These are phyloP conservation scores for Emydura subglobosa DNA, from an alignment of 2,113 vertebrate species.

Conservation along the genomic window DNA sequence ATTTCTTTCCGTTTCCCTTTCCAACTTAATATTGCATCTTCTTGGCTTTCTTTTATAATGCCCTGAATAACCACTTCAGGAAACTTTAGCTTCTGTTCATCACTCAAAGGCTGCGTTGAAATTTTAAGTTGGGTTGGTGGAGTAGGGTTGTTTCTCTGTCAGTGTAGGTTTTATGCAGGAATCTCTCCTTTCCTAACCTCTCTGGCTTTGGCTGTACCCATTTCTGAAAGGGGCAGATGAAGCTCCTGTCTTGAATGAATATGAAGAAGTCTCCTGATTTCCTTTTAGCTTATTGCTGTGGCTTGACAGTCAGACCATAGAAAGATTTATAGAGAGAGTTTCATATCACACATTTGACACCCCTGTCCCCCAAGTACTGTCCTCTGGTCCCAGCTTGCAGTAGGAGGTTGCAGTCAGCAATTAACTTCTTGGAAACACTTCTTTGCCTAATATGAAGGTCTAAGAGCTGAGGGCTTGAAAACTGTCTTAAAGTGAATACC, in stretches of 20 bases:
- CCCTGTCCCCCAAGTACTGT: fast-evolving
- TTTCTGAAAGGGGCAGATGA: background rate
- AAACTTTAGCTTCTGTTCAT: background rate
- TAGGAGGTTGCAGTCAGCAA: fast-evolving
- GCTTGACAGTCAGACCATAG: background rate
- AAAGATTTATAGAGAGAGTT: background rate
- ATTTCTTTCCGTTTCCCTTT: background rate
- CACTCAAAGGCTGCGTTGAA: background rate
- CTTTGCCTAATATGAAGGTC: background rate
- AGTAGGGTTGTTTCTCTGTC: background rate
- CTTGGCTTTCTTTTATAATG: background rate
- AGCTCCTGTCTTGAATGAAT: background rate
- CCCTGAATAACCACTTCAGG: background rate
- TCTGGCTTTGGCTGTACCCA: background rate
- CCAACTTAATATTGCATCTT: background rate
- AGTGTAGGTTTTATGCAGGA: background rate
- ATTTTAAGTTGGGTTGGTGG: background rate
- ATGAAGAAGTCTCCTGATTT: background rate
- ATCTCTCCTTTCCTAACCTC: background rate
- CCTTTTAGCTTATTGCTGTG: background rate
- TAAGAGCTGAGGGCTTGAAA: background rate
- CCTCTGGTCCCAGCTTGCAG: fast-evolving
- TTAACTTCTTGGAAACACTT: background rate
- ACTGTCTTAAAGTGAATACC: background rate
- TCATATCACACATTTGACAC: fast-evolving